Evolutionary conservation across 2,113 vertebrate genomes (phyloP), one percentile per base, ranked within the genome.

Genomic region (Thamnaconus septentrionalis): DNA sequence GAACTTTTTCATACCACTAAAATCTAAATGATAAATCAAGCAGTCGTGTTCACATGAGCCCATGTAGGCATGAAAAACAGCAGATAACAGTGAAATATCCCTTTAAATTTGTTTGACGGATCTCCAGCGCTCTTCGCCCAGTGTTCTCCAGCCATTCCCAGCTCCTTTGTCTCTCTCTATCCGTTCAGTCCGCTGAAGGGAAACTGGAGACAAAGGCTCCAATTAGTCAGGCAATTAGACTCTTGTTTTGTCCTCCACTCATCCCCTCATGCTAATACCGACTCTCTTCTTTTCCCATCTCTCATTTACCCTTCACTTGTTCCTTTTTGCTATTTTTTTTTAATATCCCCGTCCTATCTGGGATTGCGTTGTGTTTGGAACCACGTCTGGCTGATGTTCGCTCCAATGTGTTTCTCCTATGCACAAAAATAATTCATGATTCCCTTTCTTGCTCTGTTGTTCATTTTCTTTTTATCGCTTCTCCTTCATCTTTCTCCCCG

Each of bases 221-320:
- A 91, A 90, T 92, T 89, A 90, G 84, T 80, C 82, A 78, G 65
- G 79, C 87, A 89, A 90, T 92, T 90, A 91, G 69, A 81, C 79
- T 71, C 76, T 64, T 75, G 78, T 86, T 79, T 70, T 79, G 64
- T 77, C 75, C 79, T 82, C 69, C 60, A 52, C 63, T 75, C 82
- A 75, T 79, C 75, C 71, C 81, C 83, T 58, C 73, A 70, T 56
- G 11, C 71, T 84, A 89, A 83, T 79, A 80, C 72, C 81, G 73
- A 43, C 76, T 76, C 70, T 81, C 77, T 63, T 73, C 75, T 70
- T 68, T 72, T 64, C 64, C 73, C 72, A 74, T 79, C 81, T 69
- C 68, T 79, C 70, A 53, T 79, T 83, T 78, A 65, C 64, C 78
- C 84, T 80, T 87, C 80, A 75, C 47, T 75, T 55, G 44, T 47